Conservation (phyloP, 2,888 invertebrate genomes). For the Limnephilus rhombicus region DNA sequence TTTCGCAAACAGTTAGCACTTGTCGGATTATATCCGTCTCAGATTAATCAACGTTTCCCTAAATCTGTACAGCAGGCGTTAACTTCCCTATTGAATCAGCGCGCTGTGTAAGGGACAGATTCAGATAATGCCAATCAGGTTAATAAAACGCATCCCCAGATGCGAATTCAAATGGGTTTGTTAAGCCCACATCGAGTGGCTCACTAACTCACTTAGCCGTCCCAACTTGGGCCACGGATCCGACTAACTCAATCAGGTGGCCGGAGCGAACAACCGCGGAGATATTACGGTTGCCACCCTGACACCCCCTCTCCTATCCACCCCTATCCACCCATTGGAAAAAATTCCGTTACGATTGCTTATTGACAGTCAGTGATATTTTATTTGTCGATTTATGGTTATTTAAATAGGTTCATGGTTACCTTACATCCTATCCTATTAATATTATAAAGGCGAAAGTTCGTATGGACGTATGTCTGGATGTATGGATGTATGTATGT, state of each 20-base stretch:
- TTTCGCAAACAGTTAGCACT: not conserved
- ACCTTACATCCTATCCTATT: no score
- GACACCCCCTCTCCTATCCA: not conserved
- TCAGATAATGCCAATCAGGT: constrained; percentile 19
- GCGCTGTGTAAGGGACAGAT: not conserved
- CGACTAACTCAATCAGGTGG: constrained; percentile 41
- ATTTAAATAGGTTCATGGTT: no score
- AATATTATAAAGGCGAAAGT: no score
- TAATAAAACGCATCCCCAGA: constrained; percentile 27
- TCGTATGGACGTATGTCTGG: no score
- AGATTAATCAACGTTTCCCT: not conserved
- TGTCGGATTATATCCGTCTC: not conserved
- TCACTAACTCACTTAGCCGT: constrained; percentile 40
- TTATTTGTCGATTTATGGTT: no score
- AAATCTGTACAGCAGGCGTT: not conserved
- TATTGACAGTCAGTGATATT: not conserved
- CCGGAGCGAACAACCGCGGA: constrained; percentile 11
- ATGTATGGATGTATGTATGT: no score
- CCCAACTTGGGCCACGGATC: not conserved
- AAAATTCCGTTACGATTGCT: constrained; percentile 15
- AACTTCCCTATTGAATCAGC: not conserved
- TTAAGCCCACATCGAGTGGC: constrained; percentile 52
- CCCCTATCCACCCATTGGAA: not conserved
- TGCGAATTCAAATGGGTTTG: constrained; percentile 51
- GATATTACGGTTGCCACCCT: not conserved